A percentile compares a stretch with the other conserved stretches of the same genome.
Evolutionary conservation across 2,113 vertebrate genomes (phyloP).

Genomic region (Chrysemys picta): DNA sequence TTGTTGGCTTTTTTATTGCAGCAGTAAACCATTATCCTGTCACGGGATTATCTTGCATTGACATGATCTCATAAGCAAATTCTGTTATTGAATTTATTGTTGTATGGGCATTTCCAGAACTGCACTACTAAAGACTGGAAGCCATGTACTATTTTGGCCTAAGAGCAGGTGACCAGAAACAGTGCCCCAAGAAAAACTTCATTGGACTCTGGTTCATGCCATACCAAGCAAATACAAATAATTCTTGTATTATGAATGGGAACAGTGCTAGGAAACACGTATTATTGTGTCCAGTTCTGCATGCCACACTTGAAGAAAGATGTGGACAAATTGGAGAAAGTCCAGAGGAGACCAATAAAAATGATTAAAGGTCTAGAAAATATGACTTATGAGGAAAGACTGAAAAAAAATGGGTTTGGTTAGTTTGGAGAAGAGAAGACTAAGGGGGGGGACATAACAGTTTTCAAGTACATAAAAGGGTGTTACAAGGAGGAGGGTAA

Average conservation of each 20-base stretch:
- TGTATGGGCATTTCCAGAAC: neutral
- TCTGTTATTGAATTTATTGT: conserved; percentile 48
- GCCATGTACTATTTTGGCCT: neutral
- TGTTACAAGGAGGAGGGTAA: neutral
- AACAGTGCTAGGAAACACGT: neutral
- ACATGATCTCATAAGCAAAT: conserved; percentile 66
- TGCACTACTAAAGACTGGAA: neutral
- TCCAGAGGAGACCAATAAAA: no score
- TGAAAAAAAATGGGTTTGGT: neutral
- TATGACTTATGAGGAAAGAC: neutral
- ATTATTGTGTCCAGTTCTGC: neutral
- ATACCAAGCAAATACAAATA: neutral
- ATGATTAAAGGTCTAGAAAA: neutral
- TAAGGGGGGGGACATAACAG: no score
- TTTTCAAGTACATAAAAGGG: neutral
- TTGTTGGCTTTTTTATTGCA: conserved; percentile 66
- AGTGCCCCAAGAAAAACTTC: neutral
- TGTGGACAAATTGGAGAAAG: no score
- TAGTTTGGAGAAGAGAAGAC: neutral
- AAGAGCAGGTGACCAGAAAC: neutral
- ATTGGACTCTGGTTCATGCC: neutral
- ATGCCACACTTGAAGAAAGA: neutral
- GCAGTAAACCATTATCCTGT: conserved; percentile 63
- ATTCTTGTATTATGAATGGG: neutral
- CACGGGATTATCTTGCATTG: conserved; percentile 17